A percentile compares a stretch with the other conserved stretches of the same genome.
phyloP scores from a whole-genome alignment of 2,797 vertebrate species.

The Sebastes hopkinsi region DNA sequence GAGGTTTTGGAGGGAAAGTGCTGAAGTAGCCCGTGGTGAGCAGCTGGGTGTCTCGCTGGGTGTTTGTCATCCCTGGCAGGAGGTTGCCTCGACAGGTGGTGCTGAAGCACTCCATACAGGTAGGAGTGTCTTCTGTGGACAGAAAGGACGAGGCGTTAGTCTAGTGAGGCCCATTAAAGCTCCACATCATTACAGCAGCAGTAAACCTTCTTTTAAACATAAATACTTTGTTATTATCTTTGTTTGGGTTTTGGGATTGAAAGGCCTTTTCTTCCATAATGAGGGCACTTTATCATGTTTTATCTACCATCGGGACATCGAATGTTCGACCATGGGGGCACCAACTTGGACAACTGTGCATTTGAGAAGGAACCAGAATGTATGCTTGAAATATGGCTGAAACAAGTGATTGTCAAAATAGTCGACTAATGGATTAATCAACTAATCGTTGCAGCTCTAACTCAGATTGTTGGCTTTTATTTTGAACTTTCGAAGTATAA shows the following conservation, averaged over 20 bases:
- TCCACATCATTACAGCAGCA: not conserved
- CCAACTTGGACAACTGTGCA: no score
- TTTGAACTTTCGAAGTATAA: not conserved
- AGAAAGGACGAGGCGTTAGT: not conserved
- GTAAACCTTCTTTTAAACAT: not conserved
- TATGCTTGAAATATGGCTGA: not conserved
- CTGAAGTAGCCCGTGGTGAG: slow-evolving; percentile 90
- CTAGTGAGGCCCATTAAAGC: not conserved
- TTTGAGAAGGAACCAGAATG: not conserved
- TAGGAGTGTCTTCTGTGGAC: slow-evolving; percentile 75
- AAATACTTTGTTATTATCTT: not conserved
- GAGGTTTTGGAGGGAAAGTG: slow-evolving; percentile 80
- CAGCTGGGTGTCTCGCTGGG: slow-evolving; percentile 49
- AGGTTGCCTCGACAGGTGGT: slow-evolving; percentile 85
- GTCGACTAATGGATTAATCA: not conserved
- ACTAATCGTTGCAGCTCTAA: not conserved
- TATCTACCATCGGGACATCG: no score
- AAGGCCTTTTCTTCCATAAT: not conserved
- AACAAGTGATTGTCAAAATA: not conserved
- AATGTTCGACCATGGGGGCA: no score
- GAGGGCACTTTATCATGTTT: no score
- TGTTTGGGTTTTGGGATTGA: not conserved
- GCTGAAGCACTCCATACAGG: slow-evolving; percentile 87
- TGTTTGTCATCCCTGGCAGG: slow-evolving; percentile 58
- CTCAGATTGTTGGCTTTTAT: not conserved